A percentile compares a stretch with the other conserved stretches of the same genome.
Conservation (phyloP, 2,888 invertebrate species). For the Nemotelus nigrinus region DNA sequence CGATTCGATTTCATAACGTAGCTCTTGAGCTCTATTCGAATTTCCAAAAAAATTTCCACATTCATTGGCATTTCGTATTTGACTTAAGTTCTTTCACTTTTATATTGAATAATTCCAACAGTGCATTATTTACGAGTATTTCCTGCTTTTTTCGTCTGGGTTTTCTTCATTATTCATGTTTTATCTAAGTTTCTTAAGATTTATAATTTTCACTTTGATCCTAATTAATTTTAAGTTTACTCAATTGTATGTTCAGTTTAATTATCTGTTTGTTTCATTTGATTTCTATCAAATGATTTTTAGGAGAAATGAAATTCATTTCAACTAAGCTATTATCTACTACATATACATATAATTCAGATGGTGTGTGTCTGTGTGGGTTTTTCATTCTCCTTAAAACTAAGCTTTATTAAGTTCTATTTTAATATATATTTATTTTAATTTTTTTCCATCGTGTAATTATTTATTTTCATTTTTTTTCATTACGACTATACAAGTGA, state of each 20-base stretch:
- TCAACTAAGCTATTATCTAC: conserved; percentile 29
- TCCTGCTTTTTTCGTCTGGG: conserved; percentile 39
- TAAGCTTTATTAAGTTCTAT: conserved; percentile 16
- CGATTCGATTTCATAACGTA: no score
- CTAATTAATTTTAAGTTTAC: conserved; percentile 1
- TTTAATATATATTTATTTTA: conserved; percentile 29
- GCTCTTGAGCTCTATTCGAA: no score
- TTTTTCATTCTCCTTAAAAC: neutral
- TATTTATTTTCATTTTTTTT: conserved; percentile 11
- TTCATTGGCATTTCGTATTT: no score
- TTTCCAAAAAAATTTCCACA: no score
- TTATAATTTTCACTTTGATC: conserved; percentile 25
- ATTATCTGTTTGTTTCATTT: neutral
- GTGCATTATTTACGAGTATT: conserved; percentile 43
- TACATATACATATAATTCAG: conserved; percentile 34
- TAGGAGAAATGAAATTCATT: conserved; percentile 34
- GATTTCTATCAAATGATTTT: conserved; percentile 30
- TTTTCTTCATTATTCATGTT: conserved; percentile 17
- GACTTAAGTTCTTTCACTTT: no score
- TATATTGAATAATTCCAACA: conserved; percentile 39
- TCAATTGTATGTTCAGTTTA: conserved; percentile 4
- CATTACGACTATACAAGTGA: conserved; percentile 29
- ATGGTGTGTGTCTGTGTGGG: conserved; percentile 8
- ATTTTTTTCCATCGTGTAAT: no score
- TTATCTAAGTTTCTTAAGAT: conserved; percentile 39